Conservation (phyloP, 1,140 invertebrate genomes). For the Microplitis mediator region DNA sequence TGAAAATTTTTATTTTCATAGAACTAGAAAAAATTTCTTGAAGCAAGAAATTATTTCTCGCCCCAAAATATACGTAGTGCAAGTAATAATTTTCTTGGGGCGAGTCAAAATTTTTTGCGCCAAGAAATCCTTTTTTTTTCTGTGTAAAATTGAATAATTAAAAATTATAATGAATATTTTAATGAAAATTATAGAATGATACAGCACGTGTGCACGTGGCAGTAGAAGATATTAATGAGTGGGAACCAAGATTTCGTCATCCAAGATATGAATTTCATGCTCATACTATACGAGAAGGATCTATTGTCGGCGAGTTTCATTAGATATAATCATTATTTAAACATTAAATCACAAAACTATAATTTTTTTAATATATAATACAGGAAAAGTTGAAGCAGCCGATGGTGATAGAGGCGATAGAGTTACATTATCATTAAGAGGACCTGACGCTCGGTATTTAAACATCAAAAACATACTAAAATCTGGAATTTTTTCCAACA, state of each 20-base stretch:
- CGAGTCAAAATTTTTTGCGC: too few relatives aligned
- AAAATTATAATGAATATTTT: slow-evolving; percentile 2
- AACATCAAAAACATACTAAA: neutral
- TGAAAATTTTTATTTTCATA: too few relatives aligned
- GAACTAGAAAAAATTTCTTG: too few relatives aligned
- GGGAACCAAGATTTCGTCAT: slow-evolving; percentile 88
- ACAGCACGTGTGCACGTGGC: slow-evolving; percentile 76
- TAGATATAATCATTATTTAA: slow-evolving; percentile 27
- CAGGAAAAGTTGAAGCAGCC: slow-evolving; percentile 74
- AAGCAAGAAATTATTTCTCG: too few relatives aligned
- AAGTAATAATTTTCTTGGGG: too few relatives aligned
- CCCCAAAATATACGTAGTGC: too few relatives aligned
- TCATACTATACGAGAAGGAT: slow-evolving; percentile 56
- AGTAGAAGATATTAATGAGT: slow-evolving; percentile 89
- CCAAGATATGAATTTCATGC: slow-evolving; percentile 83
- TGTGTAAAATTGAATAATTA: neutral
- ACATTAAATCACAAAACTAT: too few relatives aligned
- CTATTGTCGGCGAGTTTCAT: slow-evolving; percentile 53
- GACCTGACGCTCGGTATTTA: slow-evolving; percentile 69
- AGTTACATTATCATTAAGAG: slow-evolving; percentile 72
- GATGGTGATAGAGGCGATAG: slow-evolving; percentile 81
- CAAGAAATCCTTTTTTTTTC: neutral
- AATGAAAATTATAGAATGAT: slow-evolving; percentile 71
- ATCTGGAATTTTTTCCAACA: too few relatives aligned
- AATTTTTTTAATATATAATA: neutral